Evolutionary conservation across 35 echinoderm and acorn worm species (phyloP).

Genomic region (Heliocidaris tuberculata): DNA sequence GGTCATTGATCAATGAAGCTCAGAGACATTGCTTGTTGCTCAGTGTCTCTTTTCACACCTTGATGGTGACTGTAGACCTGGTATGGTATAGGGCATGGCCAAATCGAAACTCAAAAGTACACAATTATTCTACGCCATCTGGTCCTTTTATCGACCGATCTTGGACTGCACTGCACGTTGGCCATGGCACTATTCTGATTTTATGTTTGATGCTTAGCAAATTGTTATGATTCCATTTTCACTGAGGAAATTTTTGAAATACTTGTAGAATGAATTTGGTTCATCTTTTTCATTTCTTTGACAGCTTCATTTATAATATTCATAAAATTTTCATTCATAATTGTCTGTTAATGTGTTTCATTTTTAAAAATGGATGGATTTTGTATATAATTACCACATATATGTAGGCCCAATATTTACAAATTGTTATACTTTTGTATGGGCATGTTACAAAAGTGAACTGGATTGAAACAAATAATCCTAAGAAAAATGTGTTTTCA

Average conservation of each 20-base stretch:
- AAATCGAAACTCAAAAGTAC: slow-evolving; percentile 4
- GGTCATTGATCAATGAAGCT: neutral
- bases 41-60: neutral
- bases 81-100: neutral
- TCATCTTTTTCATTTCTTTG: no score
- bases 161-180: neutral
- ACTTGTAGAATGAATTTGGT: no score
- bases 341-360: no score
- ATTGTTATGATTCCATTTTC: neutral
- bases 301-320: no score
- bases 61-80: neutral
- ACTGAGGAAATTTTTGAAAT: no score
- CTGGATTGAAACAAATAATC: neutral
- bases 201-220: neutral
- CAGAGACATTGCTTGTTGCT: neutral
- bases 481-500: neutral
- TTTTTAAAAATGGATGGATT: no score
- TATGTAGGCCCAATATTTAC: no score
- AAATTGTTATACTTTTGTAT: no score
- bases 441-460: neutral
- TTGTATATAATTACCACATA: no score
- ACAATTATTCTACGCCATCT: slow-evolving; percentile 2
- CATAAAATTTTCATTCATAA: no score
- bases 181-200: neutral
- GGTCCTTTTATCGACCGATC: neutral